Evolutionary conservation across 2,113 vertebrate genomes (phyloP), one percentile per base, ranked within the genome.

Genomic region (Asarcornis scutulata): DNA sequence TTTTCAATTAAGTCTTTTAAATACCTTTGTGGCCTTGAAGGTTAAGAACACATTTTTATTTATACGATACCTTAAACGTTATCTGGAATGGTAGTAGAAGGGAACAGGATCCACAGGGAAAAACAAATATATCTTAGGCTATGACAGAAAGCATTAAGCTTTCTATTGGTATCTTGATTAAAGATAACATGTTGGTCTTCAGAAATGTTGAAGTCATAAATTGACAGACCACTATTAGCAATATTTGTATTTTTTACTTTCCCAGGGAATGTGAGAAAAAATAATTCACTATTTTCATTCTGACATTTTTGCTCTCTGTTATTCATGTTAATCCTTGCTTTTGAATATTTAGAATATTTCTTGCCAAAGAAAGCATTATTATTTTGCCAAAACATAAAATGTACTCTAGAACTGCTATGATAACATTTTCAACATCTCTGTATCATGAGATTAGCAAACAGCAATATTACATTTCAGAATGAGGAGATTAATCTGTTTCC

Each of bases 401-500:
- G 32, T 73, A 93, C 86, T 83, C 72, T 68, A 78, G 64, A 73
- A 91, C 27, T 94, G 84, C 81, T 89, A 53, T 66, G 92, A 91
- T 88, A 96, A 93, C 92, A 93, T 95, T 97, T 94, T 79, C 88
- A 76, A n/a, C 1, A 6, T 83, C 90, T 94, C 80, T 46, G 50
- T 76, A 96, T 87, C 80, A 84, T 29, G 40, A 93, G 69, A 91
- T 93, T 91, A 97, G 58, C 77, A 93, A 97, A 92, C 79, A 88
- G 53, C 62, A 96, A 88, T 91, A 96, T 92, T 91, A 88, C 59
- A 92, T 89, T 96, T 94, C 80, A 91, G 84, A 95, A 96, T 34
- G 66, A 96, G 76, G 36, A 94, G 86, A 97, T 93, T 94, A 95
- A 96, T 93, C 86, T 90, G 72, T 85, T 96, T 94, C 83, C 91